Base-by-base conservation (phyloP, 2,113 vertebrate genomes). In the Meleagris gallopavo region DNA sequence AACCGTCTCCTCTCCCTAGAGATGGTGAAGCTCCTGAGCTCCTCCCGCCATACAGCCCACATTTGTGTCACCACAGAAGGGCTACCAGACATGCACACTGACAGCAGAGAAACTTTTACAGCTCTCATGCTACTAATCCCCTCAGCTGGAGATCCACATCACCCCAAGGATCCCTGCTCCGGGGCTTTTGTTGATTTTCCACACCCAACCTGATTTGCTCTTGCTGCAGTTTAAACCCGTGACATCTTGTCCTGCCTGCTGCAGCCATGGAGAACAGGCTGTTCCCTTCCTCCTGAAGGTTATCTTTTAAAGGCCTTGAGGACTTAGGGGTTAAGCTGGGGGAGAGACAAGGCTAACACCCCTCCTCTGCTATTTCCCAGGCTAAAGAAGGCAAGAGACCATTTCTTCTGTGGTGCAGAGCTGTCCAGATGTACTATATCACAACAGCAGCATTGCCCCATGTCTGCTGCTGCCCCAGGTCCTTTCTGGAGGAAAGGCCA, bases 231-330 rank as follows among this genome's bases (percentile, higher is more conserved):
- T 81, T 70, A 77, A 91, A 85, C 46, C 45, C 2, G 0, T 73
- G 76, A 60, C 71, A 43, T 71, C 83, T 72, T 77, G 79, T 83
- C 55, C 75, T 69, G 57, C 65, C 40, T 62, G 80, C 88, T 2
- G 7, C 64, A 88, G 93, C 67, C 60, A 12, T 0, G 1, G 76
- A 76, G 52, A 66, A 32, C 62, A 72, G 58, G 10, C 64, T 5
- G 2, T 80, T 86, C 80, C 69, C 30, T 88, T 71, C 80, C 54
- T 76, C 48, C 4, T 58, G 66, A 75, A 76, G n/a, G 75, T 94
- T 85, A 41, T 85, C 58, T 85, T 88, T 83, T 52, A 80, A 88
- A 91, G 87, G 66, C 78, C n/a, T 83, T 91, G 72, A 72, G 54
- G 40, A 91, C 55, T 69, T 79, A 40, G 40, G 13, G 36, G 82